Evolutionary conservation across 2,113 vertebrate genomes (phyloP).

Genomic region (Callithrix jacchus): DNA sequence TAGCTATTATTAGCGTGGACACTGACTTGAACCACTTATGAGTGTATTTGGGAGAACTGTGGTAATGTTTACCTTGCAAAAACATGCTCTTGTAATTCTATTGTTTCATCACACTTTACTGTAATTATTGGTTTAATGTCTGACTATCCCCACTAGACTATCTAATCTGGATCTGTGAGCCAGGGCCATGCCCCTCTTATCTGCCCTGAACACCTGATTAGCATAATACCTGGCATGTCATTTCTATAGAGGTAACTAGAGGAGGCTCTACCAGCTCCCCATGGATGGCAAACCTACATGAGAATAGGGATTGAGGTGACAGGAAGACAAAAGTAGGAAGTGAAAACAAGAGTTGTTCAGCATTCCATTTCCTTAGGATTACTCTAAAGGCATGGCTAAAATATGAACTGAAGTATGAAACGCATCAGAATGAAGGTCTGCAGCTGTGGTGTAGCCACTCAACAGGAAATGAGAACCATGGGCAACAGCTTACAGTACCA

Average conservation of each 20-base stretch:
- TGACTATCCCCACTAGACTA: neutral
- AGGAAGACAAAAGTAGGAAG: neutral
- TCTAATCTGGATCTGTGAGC: neutral
- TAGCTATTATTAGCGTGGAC: neutral
- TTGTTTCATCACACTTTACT: neutral
- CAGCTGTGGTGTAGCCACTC: neutral
- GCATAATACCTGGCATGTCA: neutral
- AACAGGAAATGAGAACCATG: neutral
- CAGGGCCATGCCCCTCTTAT: neutral
- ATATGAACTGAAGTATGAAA: neutral
- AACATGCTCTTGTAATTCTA: neutral
- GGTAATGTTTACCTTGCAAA: constrained; percentile 10
- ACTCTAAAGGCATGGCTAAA: neutral
- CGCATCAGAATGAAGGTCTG: neutral
- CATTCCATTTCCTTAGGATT: neutral
- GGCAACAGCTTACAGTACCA: neutral
- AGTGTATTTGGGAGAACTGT: neutral
- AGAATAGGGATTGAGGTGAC: neutral
- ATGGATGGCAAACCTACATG: neutral
- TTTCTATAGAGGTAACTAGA: neutral
- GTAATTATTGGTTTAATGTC: neutral
- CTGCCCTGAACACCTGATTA: neutral
- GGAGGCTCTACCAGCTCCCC: neutral
- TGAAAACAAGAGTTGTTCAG: neutral
- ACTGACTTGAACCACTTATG: neutral